These are phyloP conservation scores for Oryzias sinensis DNA, from an alignment of 2,797 vertebrate species.

Conservation along the genomic window DNA sequence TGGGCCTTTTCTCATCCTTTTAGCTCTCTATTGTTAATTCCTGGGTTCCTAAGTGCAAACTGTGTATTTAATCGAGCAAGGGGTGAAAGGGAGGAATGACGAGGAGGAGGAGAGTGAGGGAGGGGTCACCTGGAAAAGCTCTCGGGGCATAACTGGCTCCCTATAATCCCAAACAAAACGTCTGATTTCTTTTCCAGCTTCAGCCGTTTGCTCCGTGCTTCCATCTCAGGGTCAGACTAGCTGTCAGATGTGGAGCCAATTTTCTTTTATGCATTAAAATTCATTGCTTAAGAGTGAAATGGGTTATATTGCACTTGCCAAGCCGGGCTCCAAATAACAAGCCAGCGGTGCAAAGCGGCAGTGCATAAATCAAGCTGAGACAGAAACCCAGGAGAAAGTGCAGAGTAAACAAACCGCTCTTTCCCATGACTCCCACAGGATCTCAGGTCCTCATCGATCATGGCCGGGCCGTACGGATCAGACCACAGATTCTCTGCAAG, in stretches of 20 bases:
- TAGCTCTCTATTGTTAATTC: conserved; percentile 31
- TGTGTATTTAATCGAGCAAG: conserved; percentile 51
- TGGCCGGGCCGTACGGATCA: conserved; percentile 37
- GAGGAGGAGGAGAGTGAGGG: conserved; percentile 19
- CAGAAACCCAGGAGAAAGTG: conserved; percentile 69
- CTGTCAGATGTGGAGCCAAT: conserved; percentile 52
- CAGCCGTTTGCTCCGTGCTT: conserved; percentile 37
- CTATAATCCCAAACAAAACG: conserved; percentile 63
- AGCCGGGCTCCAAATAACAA: conserved; percentile 44
- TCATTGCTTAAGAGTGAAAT: conserved; percentile 55
- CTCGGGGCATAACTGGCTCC: conserved; percentile 48
- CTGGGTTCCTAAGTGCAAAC: conserved; percentile 31
- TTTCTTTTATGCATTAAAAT: conserved; percentile 64
- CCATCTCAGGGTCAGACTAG: conserved; percentile 49
- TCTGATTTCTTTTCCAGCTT: conserved; percentile 61
- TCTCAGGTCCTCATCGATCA: conserved; percentile 71
- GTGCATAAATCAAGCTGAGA: conserved; percentile 77
- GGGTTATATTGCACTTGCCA: conserved; percentile 26
- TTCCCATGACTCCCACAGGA: conserved; percentile 71
- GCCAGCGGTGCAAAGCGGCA: conserved; percentile 47
- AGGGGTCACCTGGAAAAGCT: conserved; percentile 56
- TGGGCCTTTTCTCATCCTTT: conserved; percentile 34
- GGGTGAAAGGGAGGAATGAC: conserved; percentile 35
- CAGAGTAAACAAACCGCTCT: conserved; percentile 76
- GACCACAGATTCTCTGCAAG: conserved; percentile 36